These are phyloP conservation scores for Balaeniceps rex DNA, from an alignment of 2,113 vertebrate genomes.

Conservation along the genomic window DNA sequence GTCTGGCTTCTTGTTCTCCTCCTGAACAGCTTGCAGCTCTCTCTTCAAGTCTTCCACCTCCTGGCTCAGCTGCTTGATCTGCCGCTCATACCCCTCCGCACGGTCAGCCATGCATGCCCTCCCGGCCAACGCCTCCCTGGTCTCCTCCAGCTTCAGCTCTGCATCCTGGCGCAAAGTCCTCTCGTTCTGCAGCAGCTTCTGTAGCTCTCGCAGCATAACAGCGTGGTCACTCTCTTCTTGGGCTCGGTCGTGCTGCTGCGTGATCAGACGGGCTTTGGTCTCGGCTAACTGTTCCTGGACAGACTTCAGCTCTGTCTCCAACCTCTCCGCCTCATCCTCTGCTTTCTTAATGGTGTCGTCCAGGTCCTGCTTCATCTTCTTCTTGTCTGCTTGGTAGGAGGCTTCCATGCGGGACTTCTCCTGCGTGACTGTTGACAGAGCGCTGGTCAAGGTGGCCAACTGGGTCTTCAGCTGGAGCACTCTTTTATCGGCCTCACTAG, in stretches of 20 bases:
- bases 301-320: constrained; percentile 69
- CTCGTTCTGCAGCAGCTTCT: constrained; percentile 86
- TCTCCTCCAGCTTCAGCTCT: constrained; percentile 83
- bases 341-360: constrained; percentile 77
- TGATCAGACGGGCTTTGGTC: constrained; percentile 84
- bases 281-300: constrained; percentile 84
- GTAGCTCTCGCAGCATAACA: constrained; percentile 89
- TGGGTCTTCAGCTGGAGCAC: constrained; percentile 81
- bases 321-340: constrained; percentile 18
- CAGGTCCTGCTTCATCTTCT: constrained; percentile 86
- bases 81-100: constrained; percentile 73
- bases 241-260: constrained; percentile 89
- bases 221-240: constrained; percentile 89
- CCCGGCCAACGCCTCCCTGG: constrained; percentile 63
- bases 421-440: constrained; percentile 88
- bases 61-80: constrained; percentile 66
- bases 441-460: constrained; percentile 85
- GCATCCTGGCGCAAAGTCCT: constrained; percentile 76
- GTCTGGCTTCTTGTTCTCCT: constrained; percentile 73
- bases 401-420: constrained; percentile 98
- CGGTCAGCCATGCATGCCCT: constrained; percentile 66
- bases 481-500: constrained; percentile 70
- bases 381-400: constrained; percentile 89
- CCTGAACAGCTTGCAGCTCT: constrained; percentile 69
- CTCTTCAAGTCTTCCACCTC: constrained; percentile 78